Base-by-base conservation (phyloP, 2,113 vertebrate genomes). In the Apistogramma diplotaenia region DNA sequence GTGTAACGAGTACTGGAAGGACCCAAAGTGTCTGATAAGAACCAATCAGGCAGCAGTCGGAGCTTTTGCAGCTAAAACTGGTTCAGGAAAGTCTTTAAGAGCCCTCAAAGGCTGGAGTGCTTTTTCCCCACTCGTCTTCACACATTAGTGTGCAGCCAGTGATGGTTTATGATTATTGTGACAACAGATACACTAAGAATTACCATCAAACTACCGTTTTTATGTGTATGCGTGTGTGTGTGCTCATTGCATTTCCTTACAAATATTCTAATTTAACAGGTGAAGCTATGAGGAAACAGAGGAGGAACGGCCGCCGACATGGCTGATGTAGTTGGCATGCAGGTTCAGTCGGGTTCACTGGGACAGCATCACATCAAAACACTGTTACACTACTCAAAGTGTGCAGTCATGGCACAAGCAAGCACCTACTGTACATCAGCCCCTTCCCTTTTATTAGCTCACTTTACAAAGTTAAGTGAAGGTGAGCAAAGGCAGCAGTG, bases 241-340 rank as follows among this genome's bases (percentile, higher is more conserved):
- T 40, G 35, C 40, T 43, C 21, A 43, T 40, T 43, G 43, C 25
- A 27, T 67, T 23, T 25, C 43, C 6, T 21, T 9, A 65, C 16
- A 43, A 25, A 46, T 21, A 43, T 65, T 65, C 25, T 5, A 25
- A 43, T n/a, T n/a, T n/a, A n/a, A n/a, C n/a, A n/a, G n/a, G 85
- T 79, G 81, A 79, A 40, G 75, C 88, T 1, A 8, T 12, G 61
- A 91, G 87, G 86, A 87, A 78, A 8, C 25, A 29, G 43, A 70
- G 43, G 65, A 61, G 78, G 74, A 88, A 82, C 31, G 60, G 59
- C 51, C 54, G n/a, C 2, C 53, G 86, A 76, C 58, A 51, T 10
- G n/a, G 43, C 10, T 15, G 55, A 65, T 49, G 71, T 2, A 21
- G 70, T 75, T 58, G 79, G 23, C 25, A 60, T 56, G 67, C 53